These are phyloP conservation scores for Aleiodes alternator DNA, from an alignment of 2,888 invertebrate genomes.

Conservation along the genomic window DNA sequence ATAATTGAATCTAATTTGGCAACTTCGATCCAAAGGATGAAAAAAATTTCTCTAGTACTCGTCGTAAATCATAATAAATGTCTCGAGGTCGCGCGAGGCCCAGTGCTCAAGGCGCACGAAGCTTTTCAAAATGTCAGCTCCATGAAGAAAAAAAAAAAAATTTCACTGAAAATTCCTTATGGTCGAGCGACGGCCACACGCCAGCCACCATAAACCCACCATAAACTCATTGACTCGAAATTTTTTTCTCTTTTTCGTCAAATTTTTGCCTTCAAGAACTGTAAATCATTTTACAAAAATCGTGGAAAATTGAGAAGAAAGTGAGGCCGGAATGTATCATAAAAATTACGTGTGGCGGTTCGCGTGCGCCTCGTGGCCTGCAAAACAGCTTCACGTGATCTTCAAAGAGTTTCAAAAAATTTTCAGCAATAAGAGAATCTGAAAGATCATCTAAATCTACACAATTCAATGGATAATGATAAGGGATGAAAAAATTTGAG, in stretches of 20 bases:
- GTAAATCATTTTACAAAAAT: slow-evolving; percentile 59
- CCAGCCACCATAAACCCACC: slow-evolving; percentile 70
- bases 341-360: slow-evolving; percentile 5
- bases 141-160: slow-evolving; percentile 25
- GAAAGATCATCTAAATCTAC: too few relatives aligned
- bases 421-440: too few relatives aligned
- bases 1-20: too few relatives aligned
- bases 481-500: too few relatives aligned
- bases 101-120: slow-evolving; percentile 8
- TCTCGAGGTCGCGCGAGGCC: slow-evolving; percentile 32
- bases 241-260: slow-evolving; percentile 64
- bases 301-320: slow-evolving; percentile 32
- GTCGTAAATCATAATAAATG: slow-evolving; percentile 34
- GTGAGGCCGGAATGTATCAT: slow-evolving; percentile 34
- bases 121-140: slow-evolving; percentile 1
- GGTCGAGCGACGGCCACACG: slow-evolving; percentile 71
- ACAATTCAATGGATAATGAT: too few relatives aligned
- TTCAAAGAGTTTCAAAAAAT: too few relatives aligned
- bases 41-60: neutral
- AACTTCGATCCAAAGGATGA: neutral
- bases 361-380: neutral
- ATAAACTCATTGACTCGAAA: slow-evolving; percentile 70
- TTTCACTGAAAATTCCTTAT: slow-evolving; percentile 63
- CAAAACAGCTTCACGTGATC: too few relatives aligned
- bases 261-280: slow-evolving; percentile 48